These are phyloP conservation scores for Petrocephalus sullivani DNA, from an alignment of 2,797 vertebrate genomes.

Conservation along the genomic window DNA sequence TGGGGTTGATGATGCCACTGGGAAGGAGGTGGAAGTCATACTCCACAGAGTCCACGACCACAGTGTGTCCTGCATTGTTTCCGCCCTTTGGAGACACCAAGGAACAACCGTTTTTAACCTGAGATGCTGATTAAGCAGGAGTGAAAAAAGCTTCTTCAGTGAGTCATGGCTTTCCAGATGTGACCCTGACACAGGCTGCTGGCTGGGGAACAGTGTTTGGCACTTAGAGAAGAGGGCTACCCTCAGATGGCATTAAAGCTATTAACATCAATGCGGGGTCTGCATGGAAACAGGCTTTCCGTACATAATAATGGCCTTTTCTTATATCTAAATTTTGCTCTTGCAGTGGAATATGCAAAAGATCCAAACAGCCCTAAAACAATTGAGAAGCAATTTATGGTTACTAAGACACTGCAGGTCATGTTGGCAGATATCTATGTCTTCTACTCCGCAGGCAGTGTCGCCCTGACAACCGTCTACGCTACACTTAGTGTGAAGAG, in stretches of 20 bases:
- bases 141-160: not conserved
- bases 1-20: slow-evolving; percentile 98
- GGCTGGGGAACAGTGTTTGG: not conserved
- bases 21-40: slow-evolving; percentile 98
- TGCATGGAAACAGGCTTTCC: not conserved
- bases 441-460: not conserved
- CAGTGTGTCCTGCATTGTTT: slow-evolving; percentile 97
- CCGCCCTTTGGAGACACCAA: slow-evolving; percentile 69
- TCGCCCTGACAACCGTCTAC: not conserved
- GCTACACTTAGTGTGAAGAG: not conserved
- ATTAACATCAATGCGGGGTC: not conserved
- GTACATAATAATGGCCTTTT: not conserved
- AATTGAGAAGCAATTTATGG: not conserved
- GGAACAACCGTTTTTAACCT: not conserved
- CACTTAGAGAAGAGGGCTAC: not conserved
- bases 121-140: not conserved
- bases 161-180: not conserved
- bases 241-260: not conserved
- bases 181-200: not conserved
- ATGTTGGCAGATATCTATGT: not conserved
- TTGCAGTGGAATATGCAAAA: not conserved
- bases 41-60: slow-evolving; percentile 94
- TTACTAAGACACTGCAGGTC: not conserved
- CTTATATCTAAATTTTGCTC: not conserved
- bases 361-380: not conserved